Evolutionary conservation across 2,888 invertebrate genomes (phyloP), one percentile per base, ranked within the genome.

Genomic region (Drosophila subsilvestris): DNA sequence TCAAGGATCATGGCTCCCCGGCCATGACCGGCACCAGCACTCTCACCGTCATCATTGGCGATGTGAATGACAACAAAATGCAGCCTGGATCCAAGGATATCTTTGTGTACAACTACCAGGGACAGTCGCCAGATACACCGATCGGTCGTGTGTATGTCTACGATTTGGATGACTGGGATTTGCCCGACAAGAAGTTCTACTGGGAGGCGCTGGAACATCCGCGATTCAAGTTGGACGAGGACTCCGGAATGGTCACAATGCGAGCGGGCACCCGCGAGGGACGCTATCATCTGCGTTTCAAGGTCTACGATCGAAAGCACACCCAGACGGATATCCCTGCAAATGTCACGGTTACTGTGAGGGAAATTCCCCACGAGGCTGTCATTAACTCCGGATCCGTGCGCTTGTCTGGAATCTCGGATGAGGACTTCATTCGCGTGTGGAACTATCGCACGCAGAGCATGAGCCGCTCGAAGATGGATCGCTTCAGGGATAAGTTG

Each of bases 61-160:
- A 99, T 92, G 96, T 97, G 22, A 99, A 99, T 92, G 99, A 99
- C 91, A 99, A 99, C 92, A 97, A 98, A 93, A 99, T 99, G 98
- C 97, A 97, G 90, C 98, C 99, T 0, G 99, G 99, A 1, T 96
- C 97, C 5, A 99, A 99, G 93, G 97, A 98, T 78, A 98, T 99
- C 88, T 97, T 98, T 90, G 98, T 99, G 2, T 99, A 99, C 93
- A 99, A 98, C 92, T 99, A 99, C 86, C 94, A 97, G 94, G 97
- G 97, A 14, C 96, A 96, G 92, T 96, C 97, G 62, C 97, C 96
- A 27, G 97, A 97, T 83, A 97, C 98, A 0, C 97, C 96, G 91
- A 96, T 99, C 75, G 99, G 99, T 42, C 94, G 97, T 73, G 99
- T 99, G 8, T 99, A 98, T 92, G 99, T 99, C 0, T 97, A 98